Evolutionary conservation across 2,888 invertebrate genomes (phyloP).

Genomic region (Drosophila sordidapex): DNA sequence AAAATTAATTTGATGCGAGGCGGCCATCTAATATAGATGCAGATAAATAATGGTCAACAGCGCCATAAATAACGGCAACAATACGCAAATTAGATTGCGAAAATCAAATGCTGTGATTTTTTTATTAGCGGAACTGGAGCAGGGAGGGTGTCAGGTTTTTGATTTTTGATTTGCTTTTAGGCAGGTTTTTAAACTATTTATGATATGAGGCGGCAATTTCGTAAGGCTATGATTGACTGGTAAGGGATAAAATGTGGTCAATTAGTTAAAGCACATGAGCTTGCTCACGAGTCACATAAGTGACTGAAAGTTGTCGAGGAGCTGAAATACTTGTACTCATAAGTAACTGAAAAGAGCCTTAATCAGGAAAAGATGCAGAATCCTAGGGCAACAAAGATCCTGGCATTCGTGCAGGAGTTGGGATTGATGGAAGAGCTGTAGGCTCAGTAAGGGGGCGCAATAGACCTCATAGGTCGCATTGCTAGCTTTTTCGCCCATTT

Average conservation of each 20-base stretch:
- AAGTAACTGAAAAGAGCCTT: background rate
- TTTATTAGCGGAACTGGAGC: constrained; percentile 32
- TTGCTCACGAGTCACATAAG: background rate
- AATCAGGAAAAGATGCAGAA: no score
- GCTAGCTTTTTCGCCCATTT: no score
- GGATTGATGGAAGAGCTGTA: no score
- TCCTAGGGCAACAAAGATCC: no score
- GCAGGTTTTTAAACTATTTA: background rate
- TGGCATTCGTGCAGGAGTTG: no score
- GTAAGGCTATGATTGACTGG: background rate
- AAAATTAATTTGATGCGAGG: constrained; percentile 65
- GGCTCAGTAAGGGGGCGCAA: no score
- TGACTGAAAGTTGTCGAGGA: background rate
- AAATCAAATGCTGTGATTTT: constrained; percentile 32
- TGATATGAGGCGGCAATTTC: background rate
- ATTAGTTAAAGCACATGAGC: background rate
- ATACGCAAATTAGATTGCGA: constrained; percentile 66
- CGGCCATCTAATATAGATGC: constrained; percentile 23
- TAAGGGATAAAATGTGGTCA: background rate
- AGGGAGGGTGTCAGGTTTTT: constrained; percentile 15
- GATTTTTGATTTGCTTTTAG: background rate
- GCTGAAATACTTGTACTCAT: background rate
- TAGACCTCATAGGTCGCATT: no score
- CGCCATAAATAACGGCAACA: constrained; percentile 40
- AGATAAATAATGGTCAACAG: constrained; percentile 37